A percentile compares a stretch with the other conserved stretches of the same genome.
Conservation (phyloP, 2,113 vertebrate genomes). For the Petroica traversi region DNA sequence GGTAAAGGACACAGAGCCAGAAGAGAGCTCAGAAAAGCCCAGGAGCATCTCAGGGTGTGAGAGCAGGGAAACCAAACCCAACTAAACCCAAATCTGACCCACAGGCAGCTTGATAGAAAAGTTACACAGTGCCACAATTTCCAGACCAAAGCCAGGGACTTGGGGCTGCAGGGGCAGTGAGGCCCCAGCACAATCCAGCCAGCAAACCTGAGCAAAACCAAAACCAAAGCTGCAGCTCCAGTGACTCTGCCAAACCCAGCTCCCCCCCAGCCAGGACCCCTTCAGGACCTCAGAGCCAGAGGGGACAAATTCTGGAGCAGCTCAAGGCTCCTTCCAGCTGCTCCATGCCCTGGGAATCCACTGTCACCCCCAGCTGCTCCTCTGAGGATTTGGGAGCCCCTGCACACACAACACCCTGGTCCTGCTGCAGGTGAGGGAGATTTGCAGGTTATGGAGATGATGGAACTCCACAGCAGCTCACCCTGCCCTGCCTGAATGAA, state of each 20-base stretch:
- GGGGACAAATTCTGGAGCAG: background rate
- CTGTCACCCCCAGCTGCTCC: background rate
- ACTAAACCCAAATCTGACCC: background rate
- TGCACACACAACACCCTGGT: background rate
- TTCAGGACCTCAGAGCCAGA: background rate
- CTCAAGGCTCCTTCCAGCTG: accelerated
- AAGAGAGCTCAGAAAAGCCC: too few species aligned
- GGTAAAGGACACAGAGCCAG: background rate
- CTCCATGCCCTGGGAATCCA: accelerated
- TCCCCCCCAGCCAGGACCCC: background rate
- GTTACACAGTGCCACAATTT: background rate
- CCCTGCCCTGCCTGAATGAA: background rate
- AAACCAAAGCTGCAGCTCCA: background rate
- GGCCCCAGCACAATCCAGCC: background rate
- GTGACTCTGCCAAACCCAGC: accelerated
- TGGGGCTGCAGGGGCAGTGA: background rate
- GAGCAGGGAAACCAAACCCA: background rate
- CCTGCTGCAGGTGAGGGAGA: background rate
- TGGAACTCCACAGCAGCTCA: background rate
- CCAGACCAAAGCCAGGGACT: background rate
- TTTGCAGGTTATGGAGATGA: background rate
- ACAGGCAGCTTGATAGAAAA: background rate
- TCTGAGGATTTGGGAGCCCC: background rate
- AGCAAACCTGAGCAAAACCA: background rate
- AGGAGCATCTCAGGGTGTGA: background rate